Evolutionary conservation across 2,113 vertebrate genomes (phyloP), one percentile per base, ranked within the genome.

Genomic region (Furnarius figulus): DNA sequence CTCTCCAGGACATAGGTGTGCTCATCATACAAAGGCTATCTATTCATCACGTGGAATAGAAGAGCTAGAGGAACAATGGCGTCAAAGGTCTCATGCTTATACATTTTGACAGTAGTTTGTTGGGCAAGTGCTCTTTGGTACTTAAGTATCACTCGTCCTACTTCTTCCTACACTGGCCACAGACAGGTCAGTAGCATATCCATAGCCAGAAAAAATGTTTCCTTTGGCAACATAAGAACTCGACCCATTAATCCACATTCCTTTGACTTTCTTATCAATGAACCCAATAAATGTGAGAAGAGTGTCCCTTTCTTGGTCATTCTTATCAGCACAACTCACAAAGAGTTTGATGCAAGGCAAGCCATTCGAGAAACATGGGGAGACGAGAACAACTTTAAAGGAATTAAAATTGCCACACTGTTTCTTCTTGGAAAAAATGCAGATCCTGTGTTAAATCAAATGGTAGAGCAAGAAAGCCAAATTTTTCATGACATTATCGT

Each of bases 111-210:
- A 39, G 99, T 99, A 65, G 99, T 99, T 96, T 99, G 99, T 93
- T 99, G 99, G 99, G 99, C 99, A 81, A 99, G 99, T 0, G 99
- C 99, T 94, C 98, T 99, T 75, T 99, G 99, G 99, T 99, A 99
- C 94, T 90, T 99, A 92, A 99, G 99, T 53, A 97, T 99, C 79
- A 99, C 99, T 55, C 98, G 99, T 37, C 99, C 99, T 13, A 99
- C 99, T 44, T 98, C 99, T 63, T 98, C 99, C 3, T 99, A 99
- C 59, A 98, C 98, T 6, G 98, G 98, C 83, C 98, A 99, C 78
- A 98, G 99, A 95, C 98, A 99, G 8, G 83, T 98, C 78, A 98
- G 98, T 22, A 98, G 98, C 66, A 97, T 98, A 62, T 98, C 98
- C 39, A 96, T 98, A 53, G 98, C 96, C 39, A 99, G 98, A 88